Percentiles rank a stretch among this genome's conserved stretches.
These are phyloP conservation scores for Megaceryle alcyon DNA, from an alignment of 2,797 vertebrate genomes.

Conservation along the genomic window DNA sequence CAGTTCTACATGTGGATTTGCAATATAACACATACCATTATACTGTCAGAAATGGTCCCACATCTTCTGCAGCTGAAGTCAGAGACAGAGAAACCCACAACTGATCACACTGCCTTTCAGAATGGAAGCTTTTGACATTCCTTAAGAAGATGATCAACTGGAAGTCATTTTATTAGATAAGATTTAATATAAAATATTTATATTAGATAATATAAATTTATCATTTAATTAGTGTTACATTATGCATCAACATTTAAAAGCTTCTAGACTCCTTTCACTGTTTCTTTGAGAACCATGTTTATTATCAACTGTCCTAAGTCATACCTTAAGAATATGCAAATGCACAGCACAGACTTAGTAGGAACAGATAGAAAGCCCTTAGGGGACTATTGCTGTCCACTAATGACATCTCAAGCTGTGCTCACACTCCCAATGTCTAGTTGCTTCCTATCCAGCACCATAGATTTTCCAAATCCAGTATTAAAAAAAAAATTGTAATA, in stretches of 20 bases:
- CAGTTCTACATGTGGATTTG: neutral
- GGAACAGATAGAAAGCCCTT: neutral
- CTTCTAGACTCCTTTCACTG: neutral
- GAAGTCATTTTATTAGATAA: neutral
- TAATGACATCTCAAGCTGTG: neutral
- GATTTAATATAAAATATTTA: neutral
- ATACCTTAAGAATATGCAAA: neutral
- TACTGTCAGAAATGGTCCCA: neutral
- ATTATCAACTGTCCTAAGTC: neutral
- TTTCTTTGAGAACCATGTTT: neutral
- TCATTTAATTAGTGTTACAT: neutral
- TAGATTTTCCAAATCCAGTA: neutral
- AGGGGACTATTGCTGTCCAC: neutral
- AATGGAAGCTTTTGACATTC: neutral
- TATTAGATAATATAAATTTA: too few species aligned
- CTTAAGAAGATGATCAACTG: neutral
- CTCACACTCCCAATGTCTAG: neutral
- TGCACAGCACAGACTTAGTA: neutral
- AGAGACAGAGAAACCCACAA: neutral
- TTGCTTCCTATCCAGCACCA: neutral
- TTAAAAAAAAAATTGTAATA: neutral
- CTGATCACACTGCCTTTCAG: accelerated
- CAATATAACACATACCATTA: neutral
- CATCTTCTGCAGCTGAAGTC: neutral
- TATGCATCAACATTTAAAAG: neutral